These are phyloP conservation scores for Idris sp. DNA, from an alignment of 1,140 invertebrate genomes.

Conservation along the genomic window DNA sequence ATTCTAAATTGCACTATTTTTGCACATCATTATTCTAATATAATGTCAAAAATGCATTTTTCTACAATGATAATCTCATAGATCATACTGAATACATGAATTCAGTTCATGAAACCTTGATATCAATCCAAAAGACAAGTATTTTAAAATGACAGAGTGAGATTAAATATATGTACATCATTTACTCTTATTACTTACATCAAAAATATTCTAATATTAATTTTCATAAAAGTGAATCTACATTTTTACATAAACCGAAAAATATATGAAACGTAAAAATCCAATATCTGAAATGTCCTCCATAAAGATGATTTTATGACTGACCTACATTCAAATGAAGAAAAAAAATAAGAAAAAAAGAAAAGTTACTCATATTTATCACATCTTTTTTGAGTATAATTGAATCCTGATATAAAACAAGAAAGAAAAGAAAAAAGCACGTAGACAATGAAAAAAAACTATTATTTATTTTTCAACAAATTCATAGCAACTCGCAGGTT, in stretches of 20 bases:
- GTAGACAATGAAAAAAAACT: neutral
- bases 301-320: constrained; percentile 47
- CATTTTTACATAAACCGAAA: neutral
- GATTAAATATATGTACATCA: constrained; percentile 31
- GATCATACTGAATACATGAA: too few relatives aligned
- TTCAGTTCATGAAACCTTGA: constrained; percentile 30
- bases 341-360: too few relatives aligned
- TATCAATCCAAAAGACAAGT: constrained; percentile 48
- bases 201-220: constrained; percentile 13
- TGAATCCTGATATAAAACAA: neutral
- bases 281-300: constrained; percentile 14
- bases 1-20: too few relatives aligned
- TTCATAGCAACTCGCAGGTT: too few relatives aligned
- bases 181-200: constrained; percentile 5
- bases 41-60: too few relatives aligned
- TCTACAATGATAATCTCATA: too few relatives aligned
- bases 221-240: too few relatives aligned
- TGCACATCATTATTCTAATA: too few relatives aligned
- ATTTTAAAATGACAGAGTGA: constrained; percentile 21
- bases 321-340: constrained; percentile 42
- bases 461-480: neutral
- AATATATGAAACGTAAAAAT: constrained; percentile 9
- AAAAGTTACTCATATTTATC: constrained; percentile 25
- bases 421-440: neutral
- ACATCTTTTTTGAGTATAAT: constrained; percentile 1